Conservation (phyloP, 2,797 vertebrate genomes). For the Oreochromis mossambicus region DNA sequence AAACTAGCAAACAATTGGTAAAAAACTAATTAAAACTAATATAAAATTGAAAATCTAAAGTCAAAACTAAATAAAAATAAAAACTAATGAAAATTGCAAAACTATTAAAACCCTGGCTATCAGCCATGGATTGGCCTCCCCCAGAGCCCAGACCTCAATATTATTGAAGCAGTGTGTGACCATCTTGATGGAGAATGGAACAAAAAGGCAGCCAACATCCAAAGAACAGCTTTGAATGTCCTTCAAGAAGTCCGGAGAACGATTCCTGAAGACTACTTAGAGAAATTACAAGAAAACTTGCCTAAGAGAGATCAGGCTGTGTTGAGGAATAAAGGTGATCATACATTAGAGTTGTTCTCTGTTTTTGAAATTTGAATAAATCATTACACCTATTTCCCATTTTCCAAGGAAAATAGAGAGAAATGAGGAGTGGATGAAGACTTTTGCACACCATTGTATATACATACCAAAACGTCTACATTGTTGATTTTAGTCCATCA, state of each 20-base stretch:
- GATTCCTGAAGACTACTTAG: background rate
- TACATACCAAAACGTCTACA: background rate
- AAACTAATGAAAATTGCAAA: too few species aligned
- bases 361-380: background rate
- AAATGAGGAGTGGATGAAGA: background rate
- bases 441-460: background rate
- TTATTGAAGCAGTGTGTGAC: background rate
- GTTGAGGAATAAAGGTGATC: too few species aligned
- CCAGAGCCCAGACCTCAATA: background rate
- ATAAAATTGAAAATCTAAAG: too few species aligned
- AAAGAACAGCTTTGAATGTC: background rate
- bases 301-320: background rate
- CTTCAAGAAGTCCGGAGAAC: background rate
- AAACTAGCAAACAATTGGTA: too few species aligned
- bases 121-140: background rate
- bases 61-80: too few species aligned
- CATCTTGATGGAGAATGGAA: background rate
- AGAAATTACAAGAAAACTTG: background rate
- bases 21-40: too few species aligned
- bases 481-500: slow-evolving; percentile 20
- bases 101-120: too few species aligned
- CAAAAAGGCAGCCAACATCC: background rate
- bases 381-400: background rate
- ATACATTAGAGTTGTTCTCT: background rate
- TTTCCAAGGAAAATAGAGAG: background rate